Conservation (phyloP, 2,888 invertebrate species). For the Eilema griseolum region DNA sequence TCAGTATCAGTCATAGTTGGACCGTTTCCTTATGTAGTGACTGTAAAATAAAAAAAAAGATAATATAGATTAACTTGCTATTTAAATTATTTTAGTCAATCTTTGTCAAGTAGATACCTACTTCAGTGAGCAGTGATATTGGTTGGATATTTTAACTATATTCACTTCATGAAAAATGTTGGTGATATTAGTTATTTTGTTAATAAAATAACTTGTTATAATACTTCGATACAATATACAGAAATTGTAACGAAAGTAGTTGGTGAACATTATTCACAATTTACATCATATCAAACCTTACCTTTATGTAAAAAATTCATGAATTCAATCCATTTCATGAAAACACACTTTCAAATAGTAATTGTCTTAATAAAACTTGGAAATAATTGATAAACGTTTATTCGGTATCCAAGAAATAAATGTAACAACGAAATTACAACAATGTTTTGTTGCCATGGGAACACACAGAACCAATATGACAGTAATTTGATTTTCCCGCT, state of each 20-base stretch:
- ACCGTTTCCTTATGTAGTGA: not conserved
- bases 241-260: not conserved
- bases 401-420: slow-evolving; percentile 40
- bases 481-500: slow-evolving; percentile 43
- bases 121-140: not conserved
- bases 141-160: not conserved
- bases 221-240: not conserved
- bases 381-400: slow-evolving; percentile 12
- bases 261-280: not conserved
- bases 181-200: not conserved
- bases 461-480: slow-evolving; percentile 32
- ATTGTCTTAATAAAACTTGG: not conserved
- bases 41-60: slow-evolving; percentile 6
- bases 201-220: not conserved
- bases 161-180: not conserved
- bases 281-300: not conserved
- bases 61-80: not conserved
- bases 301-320: not conserved
- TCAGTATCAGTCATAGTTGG: slow-evolving; percentile 21
- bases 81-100: not conserved
- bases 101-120: not conserved
- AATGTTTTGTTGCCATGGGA: slow-evolving; percentile 39
- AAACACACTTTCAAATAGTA: not conserved
- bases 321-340: not conserved
- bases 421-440: slow-evolving; percentile 45